A percentile compares a stretch with the other conserved stretches of the same genome.
Evolutionary conservation across 2,888 invertebrate species (phyloP).

Genomic region (Epinotia brunnichana): DNA sequence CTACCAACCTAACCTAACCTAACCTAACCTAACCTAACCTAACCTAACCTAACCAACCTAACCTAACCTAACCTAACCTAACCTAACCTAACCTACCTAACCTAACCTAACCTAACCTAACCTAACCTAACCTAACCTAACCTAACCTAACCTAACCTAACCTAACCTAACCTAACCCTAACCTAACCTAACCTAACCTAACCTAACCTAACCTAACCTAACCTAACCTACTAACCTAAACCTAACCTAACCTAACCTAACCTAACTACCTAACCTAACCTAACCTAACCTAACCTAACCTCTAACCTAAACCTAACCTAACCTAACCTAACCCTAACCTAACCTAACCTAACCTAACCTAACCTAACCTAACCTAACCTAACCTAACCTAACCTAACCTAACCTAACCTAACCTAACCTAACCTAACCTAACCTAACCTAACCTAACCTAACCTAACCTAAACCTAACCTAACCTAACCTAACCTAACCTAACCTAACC

Average conservation of each 20-base stretch:
- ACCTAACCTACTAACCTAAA: too few species aligned
- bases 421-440: constrained; percentile 4
- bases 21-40: background rate
- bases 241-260: constrained; percentile 4
- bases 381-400: constrained; percentile 4
- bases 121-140: constrained; percentile 4
- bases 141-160: constrained; percentile 4
- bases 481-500: constrained; percentile 4
- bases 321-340: constrained; percentile 4
- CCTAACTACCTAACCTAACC: background rate
- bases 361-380: constrained; percentile 4
- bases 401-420: constrained; percentile 4
- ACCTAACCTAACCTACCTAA: too few species aligned
- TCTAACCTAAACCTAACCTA: background rate
- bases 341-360: constrained; percentile 4
- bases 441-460: constrained; percentile 4
- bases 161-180: constrained; percentile 4
- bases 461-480: constrained; percentile 4
- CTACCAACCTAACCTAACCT: too few species aligned
- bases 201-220: constrained; percentile 4
- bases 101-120: constrained; percentile 4
- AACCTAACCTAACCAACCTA: background rate
- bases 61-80: constrained; percentile 4
- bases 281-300: constrained; percentile 3
- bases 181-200: constrained; percentile 4